Evolutionary conservation across 2,888 invertebrate species (phyloP).

Genomic region (Teleiodes luculella): DNA sequence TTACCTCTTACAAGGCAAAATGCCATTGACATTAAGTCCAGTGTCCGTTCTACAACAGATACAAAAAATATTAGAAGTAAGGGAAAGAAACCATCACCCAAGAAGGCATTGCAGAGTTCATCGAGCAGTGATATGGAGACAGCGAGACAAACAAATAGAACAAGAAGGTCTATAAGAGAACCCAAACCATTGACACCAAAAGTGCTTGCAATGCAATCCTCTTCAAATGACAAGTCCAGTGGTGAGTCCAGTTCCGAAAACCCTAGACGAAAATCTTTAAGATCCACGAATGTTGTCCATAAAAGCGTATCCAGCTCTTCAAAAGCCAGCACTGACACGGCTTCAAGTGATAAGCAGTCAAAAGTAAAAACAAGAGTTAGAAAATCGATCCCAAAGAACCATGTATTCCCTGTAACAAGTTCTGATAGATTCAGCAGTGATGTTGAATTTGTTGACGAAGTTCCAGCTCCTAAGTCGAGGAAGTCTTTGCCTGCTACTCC

Average conservation of each 20-base stretch:
- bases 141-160: neutral
- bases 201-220: neutral
- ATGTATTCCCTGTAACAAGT: neutral
- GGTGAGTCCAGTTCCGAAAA: neutral
- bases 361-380: neutral
- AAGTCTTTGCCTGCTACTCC: neutral
- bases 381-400: neutral
- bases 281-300: neutral
- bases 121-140: conserved; percentile 10
- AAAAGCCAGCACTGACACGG: conserved; percentile 1
- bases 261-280: neutral
- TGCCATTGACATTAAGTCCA: conserved; percentile 19
- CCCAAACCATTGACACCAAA: neutral
- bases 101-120: neutral
- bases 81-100: conserved; percentile 18
- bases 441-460: neutral
- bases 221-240: conserved; percentile 4
- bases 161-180: neutral
- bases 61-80: conserved; percentile 28
- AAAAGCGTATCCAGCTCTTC: neutral
- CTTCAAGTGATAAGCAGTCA: neutral
- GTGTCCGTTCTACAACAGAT: conserved; percentile 13
- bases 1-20: conserved; percentile 22
- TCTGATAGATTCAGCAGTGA: neutral
- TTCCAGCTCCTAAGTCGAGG: neutral